Evolutionary conservation across 2,888 invertebrate genomes (phyloP).

Genomic region (Sphaerophoria rueppellii): DNA sequence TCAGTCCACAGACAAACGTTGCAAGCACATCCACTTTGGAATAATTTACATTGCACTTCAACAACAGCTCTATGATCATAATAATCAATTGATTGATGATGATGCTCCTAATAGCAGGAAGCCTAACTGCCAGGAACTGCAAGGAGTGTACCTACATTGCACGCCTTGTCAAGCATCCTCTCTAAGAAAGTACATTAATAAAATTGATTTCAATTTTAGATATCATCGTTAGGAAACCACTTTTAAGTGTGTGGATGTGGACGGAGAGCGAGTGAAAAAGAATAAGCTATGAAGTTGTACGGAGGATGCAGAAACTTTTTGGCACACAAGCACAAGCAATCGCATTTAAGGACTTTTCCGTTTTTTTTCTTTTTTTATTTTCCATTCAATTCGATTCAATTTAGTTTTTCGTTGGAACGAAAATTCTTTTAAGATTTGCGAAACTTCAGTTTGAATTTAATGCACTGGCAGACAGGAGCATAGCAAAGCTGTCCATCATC

Average conservation of each 20-base stretch:
- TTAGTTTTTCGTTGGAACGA: conserved; percentile 18
- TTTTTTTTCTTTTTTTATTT: conserved; percentile 1
- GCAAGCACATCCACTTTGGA: conserved; percentile 51
- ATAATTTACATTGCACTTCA: conserved; percentile 67
- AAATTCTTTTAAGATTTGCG: conserved; percentile 17
- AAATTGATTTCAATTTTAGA: conserved; percentile 74
- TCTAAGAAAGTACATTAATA: conserved; percentile 68
- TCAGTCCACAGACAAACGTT: conserved; percentile 19
- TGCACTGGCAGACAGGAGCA: not conserved
- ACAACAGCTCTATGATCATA: conserved; percentile 21
- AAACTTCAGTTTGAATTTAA: conserved; percentile 27
- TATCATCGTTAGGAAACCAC: conserved; percentile 56
- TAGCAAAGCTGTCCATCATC: not conserved
- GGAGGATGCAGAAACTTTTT: conserved; percentile 35
- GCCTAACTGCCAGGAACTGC: conserved; percentile 17
- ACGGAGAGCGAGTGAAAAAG: not conserved
- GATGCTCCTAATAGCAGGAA: conserved; percentile 38
- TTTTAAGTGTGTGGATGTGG: not conserved
- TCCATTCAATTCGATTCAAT: conserved; percentile 36
- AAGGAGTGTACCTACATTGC: conserved; percentile 43
- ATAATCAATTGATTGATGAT: conserved; percentile 64
- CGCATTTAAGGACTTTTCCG: conserved; percentile 2
- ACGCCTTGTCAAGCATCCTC: conserved; percentile 54
- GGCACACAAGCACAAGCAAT: conserved; percentile 41
- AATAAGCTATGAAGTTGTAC: conserved; percentile 7